Percentiles rank a stretch among this genome's conserved stretches.
phyloP scores from a whole-genome alignment of 2,888 invertebrate species.

The Microplitis deprimator region DNA sequence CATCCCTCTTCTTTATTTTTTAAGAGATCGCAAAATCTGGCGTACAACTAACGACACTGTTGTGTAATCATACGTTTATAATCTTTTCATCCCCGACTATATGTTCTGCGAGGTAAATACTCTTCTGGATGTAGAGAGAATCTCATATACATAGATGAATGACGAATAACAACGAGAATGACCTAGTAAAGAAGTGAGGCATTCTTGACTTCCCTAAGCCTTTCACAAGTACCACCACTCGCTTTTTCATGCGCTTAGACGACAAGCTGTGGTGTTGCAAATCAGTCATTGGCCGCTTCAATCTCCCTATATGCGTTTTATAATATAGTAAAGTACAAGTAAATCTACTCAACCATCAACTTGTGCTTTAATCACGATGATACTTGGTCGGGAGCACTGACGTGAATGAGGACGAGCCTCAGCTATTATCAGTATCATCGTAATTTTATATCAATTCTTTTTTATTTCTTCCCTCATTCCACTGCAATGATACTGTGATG shows the following conservation, averaged over 20 bases:
- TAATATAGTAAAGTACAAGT: constrained; percentile 13
- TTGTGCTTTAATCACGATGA: constrained; percentile 44
- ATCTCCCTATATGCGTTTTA: constrained; percentile 23
- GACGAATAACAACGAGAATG: constrained; percentile 55
- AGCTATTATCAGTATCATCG: constrained; percentile 18
- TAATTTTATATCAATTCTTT: neutral
- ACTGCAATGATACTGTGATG: constrained; percentile 3
- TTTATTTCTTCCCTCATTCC: neutral
- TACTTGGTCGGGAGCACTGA: constrained; percentile 39
- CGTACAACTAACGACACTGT: neutral
- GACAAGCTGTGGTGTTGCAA: constrained; percentile 8
- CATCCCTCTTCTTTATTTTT: neutral
- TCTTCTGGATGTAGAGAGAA: neutral
- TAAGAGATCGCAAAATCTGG: neutral
- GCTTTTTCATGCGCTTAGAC: neutral
- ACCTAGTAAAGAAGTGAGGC: constrained; percentile 61
- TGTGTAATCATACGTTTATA: neutral
- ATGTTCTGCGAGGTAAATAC: neutral
- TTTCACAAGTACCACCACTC: neutral
- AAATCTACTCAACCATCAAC: constrained; percentile 36
- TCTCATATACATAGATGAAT: neutral
- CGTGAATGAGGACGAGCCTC: constrained; percentile 44
- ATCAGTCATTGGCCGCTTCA: constrained; percentile 7
- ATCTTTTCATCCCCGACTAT: neutral
- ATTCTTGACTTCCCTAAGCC: constrained; percentile 15